Conservation (phyloP, 2,888 invertebrate genomes). For the Apotomis turbidana region DNA sequence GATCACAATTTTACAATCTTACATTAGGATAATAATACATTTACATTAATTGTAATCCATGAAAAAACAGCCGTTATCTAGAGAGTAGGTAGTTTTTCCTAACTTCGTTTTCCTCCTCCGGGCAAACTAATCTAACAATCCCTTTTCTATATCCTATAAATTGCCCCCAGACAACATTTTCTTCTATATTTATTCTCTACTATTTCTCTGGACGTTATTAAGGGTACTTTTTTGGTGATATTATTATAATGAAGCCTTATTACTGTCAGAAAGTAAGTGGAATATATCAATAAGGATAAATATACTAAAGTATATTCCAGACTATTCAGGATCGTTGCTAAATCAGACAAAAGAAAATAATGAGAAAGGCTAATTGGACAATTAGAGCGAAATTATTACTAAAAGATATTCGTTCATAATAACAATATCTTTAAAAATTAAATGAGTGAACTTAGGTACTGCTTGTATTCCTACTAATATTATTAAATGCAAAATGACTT, state of each 20-base stretch:
- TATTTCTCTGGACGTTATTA: neutral
- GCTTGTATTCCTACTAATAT: no score
- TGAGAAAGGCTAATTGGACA: no score
- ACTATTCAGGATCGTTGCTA: no score
- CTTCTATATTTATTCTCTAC: neutral
- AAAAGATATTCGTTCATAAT: no score
- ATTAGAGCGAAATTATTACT: no score
- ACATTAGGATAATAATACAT: no score
- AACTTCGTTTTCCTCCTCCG: neutral
- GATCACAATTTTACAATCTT: no score
- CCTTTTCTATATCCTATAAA: neutral
- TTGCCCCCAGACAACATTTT: neutral
- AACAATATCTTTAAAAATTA: no score
- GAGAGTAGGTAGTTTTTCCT: neutral
- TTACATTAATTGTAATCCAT: neutral
- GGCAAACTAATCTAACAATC: neutral
- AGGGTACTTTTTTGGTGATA: neutral
- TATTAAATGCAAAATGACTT: no score
- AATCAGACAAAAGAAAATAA: no score
- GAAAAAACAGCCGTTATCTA: neutral
- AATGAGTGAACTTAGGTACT: no score
- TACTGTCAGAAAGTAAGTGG: neutral
- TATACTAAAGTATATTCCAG: neutral
- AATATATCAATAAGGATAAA: neutral
- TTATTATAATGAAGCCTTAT: neutral